Evolutionary conservation across 2,113 vertebrate genomes (phyloP).

Genomic region (Mugil cephalus): DNA sequence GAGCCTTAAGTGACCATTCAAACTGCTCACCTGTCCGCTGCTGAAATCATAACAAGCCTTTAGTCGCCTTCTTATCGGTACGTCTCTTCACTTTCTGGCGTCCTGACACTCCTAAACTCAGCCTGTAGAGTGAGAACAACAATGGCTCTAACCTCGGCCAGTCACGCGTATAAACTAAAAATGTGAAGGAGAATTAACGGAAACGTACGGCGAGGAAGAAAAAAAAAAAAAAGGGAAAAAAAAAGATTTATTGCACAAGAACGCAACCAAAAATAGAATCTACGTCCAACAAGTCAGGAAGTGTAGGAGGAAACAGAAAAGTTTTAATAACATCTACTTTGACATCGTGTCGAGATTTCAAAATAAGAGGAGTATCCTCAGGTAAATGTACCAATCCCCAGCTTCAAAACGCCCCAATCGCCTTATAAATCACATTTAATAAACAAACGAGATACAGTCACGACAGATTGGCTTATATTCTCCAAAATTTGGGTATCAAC

Average conservation of each 20-base stretch:
- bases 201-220: not conserved
- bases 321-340: not conserved
- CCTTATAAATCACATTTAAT: no score
- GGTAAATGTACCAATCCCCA: not conserved
- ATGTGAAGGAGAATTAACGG: not conserved
- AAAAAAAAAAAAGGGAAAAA: not conserved
- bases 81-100: conserved; percentile 4
- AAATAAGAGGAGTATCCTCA: not conserved
- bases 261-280: not conserved
- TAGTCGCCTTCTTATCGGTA: conserved; percentile 2
- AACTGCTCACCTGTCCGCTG: conserved; percentile 55
- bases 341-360: not conserved
- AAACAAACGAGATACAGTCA: no score
- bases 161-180: not conserved
- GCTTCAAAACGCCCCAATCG: not conserved
- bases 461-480: no score
- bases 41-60: conserved; percentile 26
- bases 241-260: no score
- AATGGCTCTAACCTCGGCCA: not conserved
- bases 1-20: not conserved
- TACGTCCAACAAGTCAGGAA: not conserved
- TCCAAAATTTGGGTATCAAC: no score
- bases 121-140: not conserved
- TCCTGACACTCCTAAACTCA: conserved; percentile 1
- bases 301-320: not conserved